phyloP scores from a whole-genome alignment of 2,797 vertebrate species.

The Botia almorhae region DNA sequence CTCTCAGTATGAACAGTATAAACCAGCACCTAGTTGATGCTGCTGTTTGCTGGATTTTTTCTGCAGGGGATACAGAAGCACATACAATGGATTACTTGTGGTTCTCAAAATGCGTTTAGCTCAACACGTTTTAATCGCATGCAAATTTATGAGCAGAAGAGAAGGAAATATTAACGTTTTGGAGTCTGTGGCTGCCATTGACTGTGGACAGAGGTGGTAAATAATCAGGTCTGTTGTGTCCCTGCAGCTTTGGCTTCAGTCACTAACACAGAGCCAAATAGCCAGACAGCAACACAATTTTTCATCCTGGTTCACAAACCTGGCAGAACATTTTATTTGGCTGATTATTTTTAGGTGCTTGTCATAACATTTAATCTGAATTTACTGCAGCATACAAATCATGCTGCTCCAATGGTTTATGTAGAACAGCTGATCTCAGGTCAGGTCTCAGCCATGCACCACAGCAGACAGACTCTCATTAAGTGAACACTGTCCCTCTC shows the following conservation, averaged over 20 bases:
- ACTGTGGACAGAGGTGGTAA: slow-evolving; percentile 72
- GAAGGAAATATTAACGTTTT: slow-evolving; percentile 83
- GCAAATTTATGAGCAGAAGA: slow-evolving; percentile 81
- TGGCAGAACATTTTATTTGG: slow-evolving; percentile 29
- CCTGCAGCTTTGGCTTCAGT: not conserved
- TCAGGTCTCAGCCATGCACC: slow-evolving; percentile 14
- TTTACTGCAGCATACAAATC: slow-evolving; percentile 1
- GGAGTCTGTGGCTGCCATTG: slow-evolving; percentile 72
- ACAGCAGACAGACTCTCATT: slow-evolving; percentile 37
- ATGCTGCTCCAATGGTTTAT: slow-evolving; percentile 28
- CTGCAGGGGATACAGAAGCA: slow-evolving; percentile 56
- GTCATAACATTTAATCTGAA: slow-evolving; percentile 14
- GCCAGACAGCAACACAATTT: slow-evolving; percentile 21
- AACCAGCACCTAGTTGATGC: not conserved
- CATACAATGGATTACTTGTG: slow-evolving; percentile 75
- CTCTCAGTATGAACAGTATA: not conserved
- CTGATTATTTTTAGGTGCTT: slow-evolving; percentile 32
- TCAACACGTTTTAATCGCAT: slow-evolving; percentile 79
- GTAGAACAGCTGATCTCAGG: slow-evolving; percentile 36
- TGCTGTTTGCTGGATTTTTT: not conserved
- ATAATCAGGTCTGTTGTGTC: not conserved
- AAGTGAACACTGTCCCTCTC: slow-evolving; percentile 55
- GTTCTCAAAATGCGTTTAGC: slow-evolving; percentile 86
- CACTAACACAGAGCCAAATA: not conserved
- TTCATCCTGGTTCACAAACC: slow-evolving; percentile 20